Evolutionary conservation across 2,113 vertebrate species (phyloP), one percentile per base, ranked within the genome.

Genomic region (Aphyosemion australe): DNA sequence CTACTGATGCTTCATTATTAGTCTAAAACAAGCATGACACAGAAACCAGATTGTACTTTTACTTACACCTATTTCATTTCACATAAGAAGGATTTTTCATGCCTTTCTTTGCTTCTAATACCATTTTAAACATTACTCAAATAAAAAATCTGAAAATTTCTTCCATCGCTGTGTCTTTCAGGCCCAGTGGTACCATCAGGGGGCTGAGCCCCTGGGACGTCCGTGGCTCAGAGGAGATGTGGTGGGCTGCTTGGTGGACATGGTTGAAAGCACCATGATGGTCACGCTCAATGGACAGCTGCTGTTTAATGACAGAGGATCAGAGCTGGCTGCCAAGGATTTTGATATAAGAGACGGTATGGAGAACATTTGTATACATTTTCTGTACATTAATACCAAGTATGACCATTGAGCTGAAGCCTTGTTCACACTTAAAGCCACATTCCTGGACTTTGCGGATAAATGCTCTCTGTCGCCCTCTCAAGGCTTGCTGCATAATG

Each of bases 211-310:
- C 71, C 94, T 97, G 72, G 97, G 96, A 9, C 94, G 94, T 15
- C 76, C 91, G 3, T 99, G 96, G 96, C 91, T 94, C 76, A 90
- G 83, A 3, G 95, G 95, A 0, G 96, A 98, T 59, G 94, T 97
- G 16, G 94, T 97, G 64, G 95, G 95, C 3, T 98, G 96, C 54
- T 91, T 98, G 93, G 90, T 97, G 52, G 96, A 99, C 80, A 89
- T 96, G 92, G 91, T 91, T 9, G 94, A 95, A 19, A 86, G 89
- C 73, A 95, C 94, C 45, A 95, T 98, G 94, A 96, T 96, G 91
- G 94, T 98, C 89, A 96, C 95, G 0, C 90, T 99, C 56, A 99
- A 99, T 14, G 96, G 97, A 31, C 95, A 97, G 86, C 87, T 97
- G 69, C 91, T 97, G 12, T 94, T 98, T 34, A 95, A 96, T 84